Evolutionary conservation across 1,140 invertebrate species (phyloP), one percentile per base, ranked within the genome.

Genomic region (Megalonaias nervosa): DNA sequence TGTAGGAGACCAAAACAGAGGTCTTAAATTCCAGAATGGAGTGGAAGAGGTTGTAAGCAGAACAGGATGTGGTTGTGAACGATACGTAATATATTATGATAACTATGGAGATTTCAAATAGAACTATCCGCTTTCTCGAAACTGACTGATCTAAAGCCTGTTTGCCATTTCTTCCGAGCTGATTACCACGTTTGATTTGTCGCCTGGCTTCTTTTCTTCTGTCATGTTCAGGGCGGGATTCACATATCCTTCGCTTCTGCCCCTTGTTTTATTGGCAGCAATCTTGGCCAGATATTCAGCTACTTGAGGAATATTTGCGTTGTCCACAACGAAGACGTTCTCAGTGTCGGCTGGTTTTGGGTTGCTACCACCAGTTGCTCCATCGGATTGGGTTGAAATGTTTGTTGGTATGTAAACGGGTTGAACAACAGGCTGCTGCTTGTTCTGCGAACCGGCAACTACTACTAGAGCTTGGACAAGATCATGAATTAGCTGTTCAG

Each of bases 401-500:
- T 57, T 60, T 14, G 60, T 73, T 38, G 80, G 75, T 4, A 77
- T 56, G 26, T 78, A 78, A 5, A 79, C 67, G 26, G 80, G 77
- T 55, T 75, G 80, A 19, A 71, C n/a, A 17, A 57, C 59, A 5
- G 65, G 73, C 13, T 26, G 15, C 48, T 31, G n/a, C 68, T 55
- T 60, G 26, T 77, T 80, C 26, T 82, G 79, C 16, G 79, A 60
- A 19, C 67, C 67, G 1, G 83, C 71, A 26, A 83, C 81, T 23
- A 79, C 84, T 38, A 82, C 82, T 23, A 88, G 80, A 19, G 84
- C 86, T 59, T 84, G 77, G 12, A 85, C 79, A 38, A 88, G 80
- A 61, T 86, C 84, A 38, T 82, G 75, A 64, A 88, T 80, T 38
- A 86, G 66, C 56, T 72, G 74, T 55, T 71, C 60, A 67, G 65